Conservation (phyloP, 2,888 invertebrate species). For the Strigamia crassipes region DNA sequence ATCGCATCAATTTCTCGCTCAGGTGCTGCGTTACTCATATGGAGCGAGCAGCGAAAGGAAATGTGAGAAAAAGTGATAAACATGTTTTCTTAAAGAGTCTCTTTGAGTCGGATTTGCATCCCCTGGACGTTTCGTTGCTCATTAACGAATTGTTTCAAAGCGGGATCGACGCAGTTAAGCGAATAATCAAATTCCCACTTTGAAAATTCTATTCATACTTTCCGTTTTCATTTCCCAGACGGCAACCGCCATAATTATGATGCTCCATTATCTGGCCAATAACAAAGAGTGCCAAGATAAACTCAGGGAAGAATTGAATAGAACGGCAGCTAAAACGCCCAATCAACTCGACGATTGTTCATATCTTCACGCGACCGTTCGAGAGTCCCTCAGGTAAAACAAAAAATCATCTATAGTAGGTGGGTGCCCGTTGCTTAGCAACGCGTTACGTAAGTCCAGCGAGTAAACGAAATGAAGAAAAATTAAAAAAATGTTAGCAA, state of each 20-base stretch:
- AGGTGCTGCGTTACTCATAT: conserved; percentile 44
- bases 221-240: conserved; percentile 56
- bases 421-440: too few species aligned
- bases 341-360: conserved; percentile 49
- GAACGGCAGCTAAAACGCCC: conserved; percentile 53
- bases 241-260: conserved; percentile 62
- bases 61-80: conserved; percentile 52
- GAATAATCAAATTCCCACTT: conserved; percentile 43
- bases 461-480: too few species aligned
- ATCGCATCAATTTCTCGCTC: background rate
- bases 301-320: conserved; percentile 53
- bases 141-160: conserved; percentile 65
- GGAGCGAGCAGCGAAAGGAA: conserved; percentile 50
- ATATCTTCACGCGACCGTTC: conserved; percentile 55
- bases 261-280: conserved; percentile 60
- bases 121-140: conserved; percentile 63
- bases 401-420: background rate
- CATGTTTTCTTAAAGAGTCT: conserved; percentile 49
- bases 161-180: conserved; percentile 64
- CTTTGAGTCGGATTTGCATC: conserved; percentile 50
- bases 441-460: too few species aligned
- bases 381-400: conserved; percentile 56
- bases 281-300: conserved; percentile 55
- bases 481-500: too few species aligned
- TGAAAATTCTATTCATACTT: too few species aligned